Base-by-base conservation (phyloP, 2,797 vertebrate species). In the Triplophysa yarkandensis region DNA sequence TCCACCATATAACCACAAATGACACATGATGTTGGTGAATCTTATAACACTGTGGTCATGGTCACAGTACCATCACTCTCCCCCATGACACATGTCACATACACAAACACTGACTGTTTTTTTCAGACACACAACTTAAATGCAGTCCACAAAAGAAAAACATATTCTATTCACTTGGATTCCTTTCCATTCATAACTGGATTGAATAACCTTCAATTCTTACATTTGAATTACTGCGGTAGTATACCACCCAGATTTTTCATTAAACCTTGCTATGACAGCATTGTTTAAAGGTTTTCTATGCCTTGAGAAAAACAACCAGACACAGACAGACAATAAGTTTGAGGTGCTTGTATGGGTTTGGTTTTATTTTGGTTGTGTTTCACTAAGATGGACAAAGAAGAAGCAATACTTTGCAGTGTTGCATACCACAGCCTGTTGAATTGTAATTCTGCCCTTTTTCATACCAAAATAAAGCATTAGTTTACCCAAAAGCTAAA, bases 1-100 rank as follows among this genome's bases (percentile, higher is more conserved):
- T 41, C 4, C 52, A 54, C 25, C 4, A 28, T 32, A 34, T 32
- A 32, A 41, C 4, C 21, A 32, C 71, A 32, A 13, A 43, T 52
- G 19, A 36, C 36, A 44, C 36, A 57, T 73, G 71, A 64, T 48
- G 19, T 19, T 61, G 41, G 17, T 71, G 19, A 46, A 48, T n/a
- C 19, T 43, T 19, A 52, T 19, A 27, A 65, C 50, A 55, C 3
- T 27, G 5, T 61, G 21, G 21, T 63, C 7, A 39, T 72, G 60
- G 30, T 9, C 28, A 63, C 58, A 41, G 52, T 41, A 23, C 52
- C 46, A 54, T 52, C 34, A 16, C 21, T 3, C 36, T 61, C 19
- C 10, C 6, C 6, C 21, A 39, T 71, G 43, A 27, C 43, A 71
- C 41, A 60, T 6, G 48, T 23, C 28, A 62, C 61, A 57, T 13